Conservation (phyloP, 2,797 vertebrate species). For the Enteromius paludinosus region DNA sequence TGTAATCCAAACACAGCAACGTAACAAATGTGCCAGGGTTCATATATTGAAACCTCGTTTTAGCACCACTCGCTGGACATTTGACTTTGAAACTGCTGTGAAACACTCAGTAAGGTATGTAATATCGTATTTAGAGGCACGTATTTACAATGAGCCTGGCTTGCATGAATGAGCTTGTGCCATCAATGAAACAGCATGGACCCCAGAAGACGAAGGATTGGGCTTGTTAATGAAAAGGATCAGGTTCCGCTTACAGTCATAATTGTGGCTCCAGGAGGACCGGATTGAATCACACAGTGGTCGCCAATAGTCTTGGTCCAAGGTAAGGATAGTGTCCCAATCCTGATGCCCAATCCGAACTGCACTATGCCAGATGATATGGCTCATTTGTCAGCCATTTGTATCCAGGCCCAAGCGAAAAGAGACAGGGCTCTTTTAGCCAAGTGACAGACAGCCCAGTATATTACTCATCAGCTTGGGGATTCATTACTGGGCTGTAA, state of each 20-base stretch:
- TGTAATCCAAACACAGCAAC: no score
- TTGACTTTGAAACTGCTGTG: no score
- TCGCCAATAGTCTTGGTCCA: constrained; percentile 23
- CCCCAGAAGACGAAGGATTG: constrained; percentile 20
- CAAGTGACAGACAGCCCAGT: constrained; percentile 59
- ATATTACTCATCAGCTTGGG: constrained; percentile 61
- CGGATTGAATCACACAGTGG: background rate
- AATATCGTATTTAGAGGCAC: no score
- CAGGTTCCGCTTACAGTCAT: constrained; percentile 33
- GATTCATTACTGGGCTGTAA: constrained; percentile 57
- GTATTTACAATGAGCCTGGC: no score
- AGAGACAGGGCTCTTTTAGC: constrained; percentile 58
- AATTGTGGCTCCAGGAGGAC: constrained; percentile 33
- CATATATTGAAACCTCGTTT: no score
- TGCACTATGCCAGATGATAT: constrained; percentile 37
- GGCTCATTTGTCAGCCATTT: constrained; percentile 60
- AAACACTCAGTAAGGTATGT: no score
- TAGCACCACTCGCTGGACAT: no score
- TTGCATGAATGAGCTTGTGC: background rate
- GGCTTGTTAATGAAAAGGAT: constrained; percentile 51
- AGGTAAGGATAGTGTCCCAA: constrained; percentile 16
- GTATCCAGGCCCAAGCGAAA: constrained; percentile 50
- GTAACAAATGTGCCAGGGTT: no score
- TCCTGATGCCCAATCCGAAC: background rate
- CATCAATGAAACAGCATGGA: constrained; percentile 26